Conservation (phyloP, 2,113 vertebrate genomes). For the Leucopsar rothschildi region DNA sequence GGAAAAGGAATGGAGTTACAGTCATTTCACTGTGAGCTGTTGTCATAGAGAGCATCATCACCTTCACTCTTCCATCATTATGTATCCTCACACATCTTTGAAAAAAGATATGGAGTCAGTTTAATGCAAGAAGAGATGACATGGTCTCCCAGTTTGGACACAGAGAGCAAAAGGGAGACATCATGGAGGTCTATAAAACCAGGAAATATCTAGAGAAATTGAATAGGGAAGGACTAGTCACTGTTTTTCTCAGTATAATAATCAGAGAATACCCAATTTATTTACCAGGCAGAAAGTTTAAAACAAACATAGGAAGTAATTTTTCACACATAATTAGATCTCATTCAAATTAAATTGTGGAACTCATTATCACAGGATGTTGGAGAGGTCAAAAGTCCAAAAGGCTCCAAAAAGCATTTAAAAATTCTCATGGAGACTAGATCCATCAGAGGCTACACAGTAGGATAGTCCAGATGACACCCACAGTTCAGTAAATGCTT, state of each 20-base stretch:
- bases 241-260: neutral
- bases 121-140: neutral
- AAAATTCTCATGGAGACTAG: neutral
- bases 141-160: neutral
- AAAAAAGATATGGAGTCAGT: neutral
- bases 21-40: neutral
- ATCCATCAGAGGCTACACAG: neutral
- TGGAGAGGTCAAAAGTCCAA: conserved; percentile 18
- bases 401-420: neutral
- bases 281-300: conserved; percentile 8
- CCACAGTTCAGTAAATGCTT: neutral
- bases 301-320: conserved; percentile 25
- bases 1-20: neutral
- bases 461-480: neutral
- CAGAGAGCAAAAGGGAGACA: neutral
- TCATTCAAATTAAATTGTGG: neutral
- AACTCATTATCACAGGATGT: neutral
- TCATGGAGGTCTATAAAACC: neutral
- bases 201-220: neutral
- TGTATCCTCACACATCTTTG: neutral
- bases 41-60: neutral
- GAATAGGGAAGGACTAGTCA: neutral
- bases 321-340: conserved; percentile 39
- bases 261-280: conserved; percentile 4
- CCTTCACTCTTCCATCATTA: neutral